phyloP scores from a whole-genome alignment of 2,888 invertebrate species.

The Drosophila formosana region DNA sequence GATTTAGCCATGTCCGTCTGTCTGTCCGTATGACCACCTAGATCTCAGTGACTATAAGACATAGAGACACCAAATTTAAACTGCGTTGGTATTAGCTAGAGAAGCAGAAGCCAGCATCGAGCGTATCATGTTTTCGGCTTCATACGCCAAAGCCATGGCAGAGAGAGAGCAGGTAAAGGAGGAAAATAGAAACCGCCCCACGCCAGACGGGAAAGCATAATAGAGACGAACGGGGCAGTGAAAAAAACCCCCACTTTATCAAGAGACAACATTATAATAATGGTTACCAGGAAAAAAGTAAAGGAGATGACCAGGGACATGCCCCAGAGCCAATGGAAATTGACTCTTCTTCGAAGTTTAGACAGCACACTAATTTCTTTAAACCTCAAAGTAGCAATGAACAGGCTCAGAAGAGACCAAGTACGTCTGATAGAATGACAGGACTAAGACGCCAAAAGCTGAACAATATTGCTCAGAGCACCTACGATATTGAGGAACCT shows the following conservation, averaged over 20 bases:
- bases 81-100: not conserved
- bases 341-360: constrained; percentile 5
- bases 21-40: too few species aligned
- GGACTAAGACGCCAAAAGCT: not conserved
- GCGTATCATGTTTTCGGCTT: not conserved
- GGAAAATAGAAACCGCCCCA: constrained; percentile 8
- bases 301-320: constrained; percentile 8
- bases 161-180: constrained; percentile 6
- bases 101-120: not conserved
- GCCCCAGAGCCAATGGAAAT: constrained; percentile 10
- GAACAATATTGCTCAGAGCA: not conserved
- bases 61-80: too few species aligned
- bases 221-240: constrained; percentile 9
- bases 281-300: constrained; percentile 8
- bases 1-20: too few species aligned
- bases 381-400: not conserved
- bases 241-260: constrained; percentile 4
- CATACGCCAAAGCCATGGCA: too few species aligned
- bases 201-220: not conserved
- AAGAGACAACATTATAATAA: constrained; percentile 3
- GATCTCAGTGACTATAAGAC: too few species aligned
- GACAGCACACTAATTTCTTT: not conserved
- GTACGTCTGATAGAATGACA: not conserved
- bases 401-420: not conserved
- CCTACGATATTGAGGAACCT: not conserved